Conservation (phyloP, 2,888 invertebrate species). For the Lasioglossum marginatum region DNA sequence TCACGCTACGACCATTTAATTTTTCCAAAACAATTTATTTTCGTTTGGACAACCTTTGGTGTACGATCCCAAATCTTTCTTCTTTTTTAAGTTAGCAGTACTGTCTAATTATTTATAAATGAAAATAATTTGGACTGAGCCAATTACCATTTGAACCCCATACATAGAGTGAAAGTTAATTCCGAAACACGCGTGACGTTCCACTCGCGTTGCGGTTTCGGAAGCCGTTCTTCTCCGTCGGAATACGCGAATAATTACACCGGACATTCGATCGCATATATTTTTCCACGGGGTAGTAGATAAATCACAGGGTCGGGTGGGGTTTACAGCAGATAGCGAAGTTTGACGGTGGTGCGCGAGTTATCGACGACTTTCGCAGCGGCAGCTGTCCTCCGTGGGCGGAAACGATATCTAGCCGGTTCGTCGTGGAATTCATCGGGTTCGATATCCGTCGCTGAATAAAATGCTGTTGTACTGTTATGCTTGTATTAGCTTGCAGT, state of each 20-base stretch:
- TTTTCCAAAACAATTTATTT: no score
- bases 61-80: no score
- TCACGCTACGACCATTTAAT: no score
- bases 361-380: slow-evolving; percentile 28
- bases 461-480: background rate
- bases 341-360: background rate
- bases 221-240: background rate
- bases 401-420: slow-evolving; percentile 17
- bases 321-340: slow-evolving; percentile 11
- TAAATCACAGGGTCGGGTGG: slow-evolving; percentile 25
- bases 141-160: background rate
- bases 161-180: background rate
- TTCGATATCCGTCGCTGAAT: background rate
- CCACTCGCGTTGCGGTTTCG: background rate
- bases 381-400: slow-evolving; percentile 39
- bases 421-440: background rate
- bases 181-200: background rate
- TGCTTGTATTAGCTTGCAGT: no score
- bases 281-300: background rate
- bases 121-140: no score
- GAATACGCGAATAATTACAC: background rate
- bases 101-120: no score
- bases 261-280: background rate
- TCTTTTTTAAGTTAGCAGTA: no score
- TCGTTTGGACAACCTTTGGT: no score